Conservation (phyloP, 1,140 invertebrate genomes). For the Scaptomyza pallida region DNA sequence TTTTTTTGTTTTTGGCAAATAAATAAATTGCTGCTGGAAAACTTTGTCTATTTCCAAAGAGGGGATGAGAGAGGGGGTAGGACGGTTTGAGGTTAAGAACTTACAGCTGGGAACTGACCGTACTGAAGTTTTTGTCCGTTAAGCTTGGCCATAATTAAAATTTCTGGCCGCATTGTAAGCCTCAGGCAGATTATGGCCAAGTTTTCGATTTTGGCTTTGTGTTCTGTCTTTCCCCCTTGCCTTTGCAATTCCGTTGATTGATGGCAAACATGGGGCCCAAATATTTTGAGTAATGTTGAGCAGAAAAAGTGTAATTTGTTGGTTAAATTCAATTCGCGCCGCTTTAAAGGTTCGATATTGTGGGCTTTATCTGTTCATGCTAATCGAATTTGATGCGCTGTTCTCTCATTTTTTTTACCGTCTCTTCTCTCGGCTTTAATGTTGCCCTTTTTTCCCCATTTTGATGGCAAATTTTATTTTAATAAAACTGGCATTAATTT, state of each 20-base stretch:
- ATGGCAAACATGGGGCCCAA: conserved; percentile 65
- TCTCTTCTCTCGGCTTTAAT: not conserved
- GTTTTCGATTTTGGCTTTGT: conserved; percentile 57
- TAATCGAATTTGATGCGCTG: conserved; percentile 38
- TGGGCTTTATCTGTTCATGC: not conserved
- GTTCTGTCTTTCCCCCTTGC: conserved; percentile 16
- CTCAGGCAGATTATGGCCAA: conserved; percentile 60
- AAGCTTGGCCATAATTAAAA: conserved; percentile 79
- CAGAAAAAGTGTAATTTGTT: conserved; percentile 27
- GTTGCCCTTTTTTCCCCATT: conserved; percentile 36
- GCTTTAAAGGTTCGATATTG: conserved; percentile 32
- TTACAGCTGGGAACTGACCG: conserved; percentile 51
- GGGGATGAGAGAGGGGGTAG: not conserved
- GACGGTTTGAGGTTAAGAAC: not conserved
- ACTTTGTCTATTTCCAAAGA: conserved; percentile 57
- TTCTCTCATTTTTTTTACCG: not conserved
- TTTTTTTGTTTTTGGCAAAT: conserved; percentile 59
- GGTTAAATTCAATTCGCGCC: conserved; percentile 55
- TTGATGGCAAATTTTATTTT: conserved; percentile 75
- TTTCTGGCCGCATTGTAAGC: conserved; percentile 70
- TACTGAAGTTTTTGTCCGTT: conserved; percentile 63
- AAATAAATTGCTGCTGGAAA: conserved; percentile 72
- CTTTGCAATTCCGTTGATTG: conserved; percentile 57
- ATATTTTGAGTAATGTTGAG: conserved; percentile 37
- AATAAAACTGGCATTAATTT: conserved; percentile 80